Conservation (phyloP, 2,888 invertebrate species). For the Mesorhabditis spiculigera region DNA sequence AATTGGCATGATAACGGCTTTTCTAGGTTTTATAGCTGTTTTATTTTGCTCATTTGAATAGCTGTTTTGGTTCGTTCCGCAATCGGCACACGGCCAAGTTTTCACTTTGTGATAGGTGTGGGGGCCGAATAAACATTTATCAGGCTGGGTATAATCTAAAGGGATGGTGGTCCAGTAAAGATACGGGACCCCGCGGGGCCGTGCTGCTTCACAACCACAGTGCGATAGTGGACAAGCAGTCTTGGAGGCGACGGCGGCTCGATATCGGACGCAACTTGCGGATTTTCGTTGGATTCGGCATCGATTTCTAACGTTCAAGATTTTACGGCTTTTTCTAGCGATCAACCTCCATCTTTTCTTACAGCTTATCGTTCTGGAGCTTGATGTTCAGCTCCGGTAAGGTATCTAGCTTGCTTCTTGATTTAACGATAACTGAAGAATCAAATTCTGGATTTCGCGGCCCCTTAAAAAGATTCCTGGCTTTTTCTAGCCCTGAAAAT, state of each 20-base stretch:
- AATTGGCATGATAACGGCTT: background rate
- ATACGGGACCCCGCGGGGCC: background rate
- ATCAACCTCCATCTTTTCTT: background rate
- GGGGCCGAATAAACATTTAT: background rate
- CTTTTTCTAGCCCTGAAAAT: too few relatives aligned
- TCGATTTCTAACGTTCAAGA: background rate
- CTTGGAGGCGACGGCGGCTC: too few relatives aligned
- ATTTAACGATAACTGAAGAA: too few relatives aligned
- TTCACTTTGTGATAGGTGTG: too few relatives aligned
- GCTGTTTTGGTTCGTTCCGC: background rate
- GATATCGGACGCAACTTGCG: background rate
- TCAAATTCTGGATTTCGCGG: too few relatives aligned
- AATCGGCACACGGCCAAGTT: background rate
- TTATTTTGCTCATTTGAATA: background rate
- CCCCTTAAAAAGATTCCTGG: too few relatives aligned
- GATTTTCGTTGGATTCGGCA: background rate
- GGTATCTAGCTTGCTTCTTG: too few relatives aligned
- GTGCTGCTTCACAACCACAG: background rate
- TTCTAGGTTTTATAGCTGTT: background rate
- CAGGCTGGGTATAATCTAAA: slow-evolving; percentile 2
- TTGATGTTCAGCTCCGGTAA: too few relatives aligned
- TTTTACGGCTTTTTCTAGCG: background rate
- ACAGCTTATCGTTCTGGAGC: background rate
- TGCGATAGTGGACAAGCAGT: too few relatives aligned
- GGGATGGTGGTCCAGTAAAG: slow-evolving; percentile 1